Evolutionary conservation across 2,888 invertebrate species (phyloP), one percentile per base, ranked within the genome.

Genomic region (Blastobasis lacticolella): DNA sequence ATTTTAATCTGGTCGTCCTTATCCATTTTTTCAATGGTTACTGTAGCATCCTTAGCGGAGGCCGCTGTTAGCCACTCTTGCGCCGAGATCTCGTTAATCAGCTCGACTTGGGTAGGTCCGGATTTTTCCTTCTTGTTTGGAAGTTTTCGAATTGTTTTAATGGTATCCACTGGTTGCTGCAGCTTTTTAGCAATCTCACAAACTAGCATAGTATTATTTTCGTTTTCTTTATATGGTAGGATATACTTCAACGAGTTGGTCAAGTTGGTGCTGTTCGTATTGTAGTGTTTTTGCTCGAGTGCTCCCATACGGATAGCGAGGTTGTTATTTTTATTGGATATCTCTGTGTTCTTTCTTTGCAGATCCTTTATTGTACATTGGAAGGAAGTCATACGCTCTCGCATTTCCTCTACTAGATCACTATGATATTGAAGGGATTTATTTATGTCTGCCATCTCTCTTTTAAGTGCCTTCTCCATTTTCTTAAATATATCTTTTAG

Each of bases 361-460:
- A 49, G 37, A 7, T 49, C 49, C 9, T 42, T 23, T 42, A 49
- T 49, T 23, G 37, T 45, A 4, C 6, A 2, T 49, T 45, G 37
- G 36, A 44, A 49, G 37, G 44, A 44, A 6, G 44, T 38, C 1
- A 49, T 44, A 6, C 38, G 36, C 38, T 49, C 23, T 1, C 6
- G n/a, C 36, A 49, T 38, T n/a, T 49, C 49, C 5, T 49, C 49
- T 38, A 49, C 37, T 37, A 45, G 37, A 10, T 49, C 49, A n/a
- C 42, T 38, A 6, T 50, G 48, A 23, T 48, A 10, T 48, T 48
- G 10, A 6, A 48, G 48, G 8, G 40, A 40, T 5, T 40, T 40
- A 8, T 5, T 40, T 40, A 40, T 40, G 5, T 40, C 40, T 8
- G 6, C 6, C 40, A 40, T 6, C 8, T 40, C 40, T 40, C 40